phyloP scores from a whole-genome alignment of 2,113 vertebrate species.

The Hippolais icterina region DNA sequence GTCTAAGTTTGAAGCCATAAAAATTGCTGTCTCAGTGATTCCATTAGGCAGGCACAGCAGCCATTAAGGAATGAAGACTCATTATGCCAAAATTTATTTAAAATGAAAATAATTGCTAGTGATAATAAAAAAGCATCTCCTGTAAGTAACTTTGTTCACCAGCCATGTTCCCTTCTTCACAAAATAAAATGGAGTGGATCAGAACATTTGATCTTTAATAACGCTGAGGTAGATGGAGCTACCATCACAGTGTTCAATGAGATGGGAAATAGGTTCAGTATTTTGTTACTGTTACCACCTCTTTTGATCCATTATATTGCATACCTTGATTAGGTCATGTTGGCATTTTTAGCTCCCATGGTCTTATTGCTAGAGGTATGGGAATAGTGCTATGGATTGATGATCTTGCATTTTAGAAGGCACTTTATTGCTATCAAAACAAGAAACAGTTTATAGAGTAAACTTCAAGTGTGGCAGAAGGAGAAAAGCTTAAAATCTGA shows the following conservation, averaged over 20 bases:
- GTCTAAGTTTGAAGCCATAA: not conserved
- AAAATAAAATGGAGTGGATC: not conserved
- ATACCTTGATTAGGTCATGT: not conserved
- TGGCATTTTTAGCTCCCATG: not conserved
- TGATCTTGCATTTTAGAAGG: not conserved
- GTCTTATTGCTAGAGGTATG: not conserved
- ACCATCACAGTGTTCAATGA: not conserved
- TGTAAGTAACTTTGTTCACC: not conserved
- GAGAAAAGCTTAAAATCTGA: not conserved
- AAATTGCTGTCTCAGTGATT: not conserved
- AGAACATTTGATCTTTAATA: not conserved
- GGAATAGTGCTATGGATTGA: not conserved
- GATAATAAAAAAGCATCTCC: not conserved
- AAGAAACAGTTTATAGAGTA: not conserved
- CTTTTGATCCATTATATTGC: not conserved
- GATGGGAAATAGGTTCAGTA: not conserved
- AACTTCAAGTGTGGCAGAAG: not conserved
- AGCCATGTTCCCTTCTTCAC: not conserved
- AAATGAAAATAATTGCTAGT: conserved; percentile 23
- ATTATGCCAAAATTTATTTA: conserved; percentile 17
- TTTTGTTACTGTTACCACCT: not conserved
- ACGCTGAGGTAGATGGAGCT: not conserved
- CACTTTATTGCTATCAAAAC: not conserved
- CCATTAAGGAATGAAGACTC: not conserved
- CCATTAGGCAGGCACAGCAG: not conserved